These are phyloP conservation scores for Gnathonemus longibarbis DNA, from an alignment of 2,113 vertebrate genomes.

Conservation along the genomic window DNA sequence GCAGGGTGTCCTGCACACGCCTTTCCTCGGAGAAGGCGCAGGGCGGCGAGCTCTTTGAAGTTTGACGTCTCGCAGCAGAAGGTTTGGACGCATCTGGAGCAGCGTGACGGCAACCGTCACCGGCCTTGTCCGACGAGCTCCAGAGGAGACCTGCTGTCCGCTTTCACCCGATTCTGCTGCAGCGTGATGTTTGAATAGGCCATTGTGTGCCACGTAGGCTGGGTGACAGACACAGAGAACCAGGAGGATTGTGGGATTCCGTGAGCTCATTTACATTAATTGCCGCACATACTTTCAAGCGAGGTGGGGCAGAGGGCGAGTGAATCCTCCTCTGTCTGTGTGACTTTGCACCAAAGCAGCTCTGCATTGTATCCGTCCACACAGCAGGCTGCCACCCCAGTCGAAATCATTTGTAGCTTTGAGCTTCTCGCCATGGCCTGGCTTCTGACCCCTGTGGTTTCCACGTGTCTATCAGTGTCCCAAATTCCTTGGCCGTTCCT, in stretches of 20 bases:
- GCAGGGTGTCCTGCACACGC: neutral
- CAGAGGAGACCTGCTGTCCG: neutral
- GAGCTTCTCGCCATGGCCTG: neutral
- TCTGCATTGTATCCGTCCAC: neutral
- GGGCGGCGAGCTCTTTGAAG: neutral
- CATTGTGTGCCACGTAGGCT: neutral
- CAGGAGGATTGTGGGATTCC: neutral
- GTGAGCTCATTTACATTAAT: neutral
- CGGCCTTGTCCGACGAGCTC: neutral
- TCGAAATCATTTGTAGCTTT: neutral
- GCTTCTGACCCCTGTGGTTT: neutral
- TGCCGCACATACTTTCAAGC: neutral
- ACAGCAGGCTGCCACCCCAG: neutral
- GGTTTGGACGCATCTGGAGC: neutral
- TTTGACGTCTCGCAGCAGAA: neutral
- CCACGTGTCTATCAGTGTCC: neutral
- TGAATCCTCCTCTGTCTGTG: neutral
- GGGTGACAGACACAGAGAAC: neutral
- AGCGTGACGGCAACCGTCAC: neutral
- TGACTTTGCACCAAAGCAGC: neutral
- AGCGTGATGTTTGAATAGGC: neutral
- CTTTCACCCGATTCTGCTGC: neutral
- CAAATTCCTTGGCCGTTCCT: neutral
- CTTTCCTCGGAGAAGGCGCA: neutral
- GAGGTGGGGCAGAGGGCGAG: neutral